Conservation (phyloP, 2,797 vertebrate genomes). For the Argentina silus region DNA sequence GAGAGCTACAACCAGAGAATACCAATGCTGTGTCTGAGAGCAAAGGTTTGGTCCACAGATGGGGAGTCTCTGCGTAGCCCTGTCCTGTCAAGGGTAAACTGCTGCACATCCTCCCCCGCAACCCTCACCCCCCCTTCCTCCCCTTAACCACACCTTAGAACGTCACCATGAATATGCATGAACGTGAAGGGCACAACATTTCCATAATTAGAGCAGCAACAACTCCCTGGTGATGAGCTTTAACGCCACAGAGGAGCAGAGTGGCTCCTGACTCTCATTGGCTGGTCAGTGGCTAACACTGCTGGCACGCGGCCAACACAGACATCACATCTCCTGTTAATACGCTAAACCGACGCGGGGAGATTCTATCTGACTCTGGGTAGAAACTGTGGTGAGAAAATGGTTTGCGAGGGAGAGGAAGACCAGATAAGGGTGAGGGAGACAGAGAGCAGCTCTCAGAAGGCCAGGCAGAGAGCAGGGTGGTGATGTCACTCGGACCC, state of each 20-base stretch:
- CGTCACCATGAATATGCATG: conserved; percentile 80
- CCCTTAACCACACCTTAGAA: conserved; percentile 68
- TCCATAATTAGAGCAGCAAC: conserved; percentile 80
- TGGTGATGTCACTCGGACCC: no score
- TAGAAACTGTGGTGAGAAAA: no score
- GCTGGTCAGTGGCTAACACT: conserved; percentile 36
- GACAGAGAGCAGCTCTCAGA: no score
- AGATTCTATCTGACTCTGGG: no score
- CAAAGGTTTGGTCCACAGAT: conserved; percentile 80
- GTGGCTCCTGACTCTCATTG: conserved; percentile 49
- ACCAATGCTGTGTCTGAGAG: conserved; percentile 72
- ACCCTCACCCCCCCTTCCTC: conserved; percentile 27
- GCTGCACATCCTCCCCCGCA: conserved; percentile 36
- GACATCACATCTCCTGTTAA: background rate
- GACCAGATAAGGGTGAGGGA: no score
- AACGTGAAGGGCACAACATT: conserved; percentile 72
- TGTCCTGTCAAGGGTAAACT: conserved; percentile 80
- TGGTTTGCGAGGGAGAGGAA: no score
- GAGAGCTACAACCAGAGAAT: conserved; percentile 66
- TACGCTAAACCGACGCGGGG: no score
- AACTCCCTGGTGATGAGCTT: conserved; percentile 61
- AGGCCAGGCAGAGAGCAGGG: no score
- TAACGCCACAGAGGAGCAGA: conserved; percentile 55
- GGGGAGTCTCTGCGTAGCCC: conserved; percentile 72
- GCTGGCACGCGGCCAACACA: background rate